Evolutionary conservation across 2,888 invertebrate genomes (phyloP), one percentile per base, ranked within the genome.

Genomic region (Clostera curtula): DNA sequence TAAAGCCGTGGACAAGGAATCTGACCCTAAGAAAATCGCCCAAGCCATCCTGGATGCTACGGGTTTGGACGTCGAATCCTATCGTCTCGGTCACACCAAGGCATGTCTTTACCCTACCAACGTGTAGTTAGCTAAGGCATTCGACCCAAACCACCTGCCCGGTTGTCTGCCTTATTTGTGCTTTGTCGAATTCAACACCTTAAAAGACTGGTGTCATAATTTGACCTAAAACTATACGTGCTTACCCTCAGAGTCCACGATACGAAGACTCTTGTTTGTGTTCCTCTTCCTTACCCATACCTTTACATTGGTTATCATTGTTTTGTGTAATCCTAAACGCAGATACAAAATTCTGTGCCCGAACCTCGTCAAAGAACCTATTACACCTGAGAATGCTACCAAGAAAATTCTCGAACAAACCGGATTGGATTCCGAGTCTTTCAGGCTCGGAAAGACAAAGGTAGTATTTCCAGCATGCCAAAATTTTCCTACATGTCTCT

Each of bases 341-440:
- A 96, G 96, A 92, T 98, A 99, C 93, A 96, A 97, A 90, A 97
- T 99, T 90, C 93, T 99, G 91, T 97, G 97, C 87, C 95, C 97
- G 80, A 93, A 92, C 85, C 90, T 87, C 75, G 75, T 94, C 79
- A 90, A 88, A 87, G 90, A 90, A 54, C 86, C 87, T 54, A 89
- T 88, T 74, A 83, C 89, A 48, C 86, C 91, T 43, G 89, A 91
- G 84, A 91, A 93, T 86, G 92, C 93, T 56, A 89, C 95, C 44
- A 86, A 89, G 75, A 87, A 91, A 82, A 93, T 97, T 85, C 89
- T 95, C 85, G 92, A 92, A 53, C 80, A 86, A 60, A 89, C 92
- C 77, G 90, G 90, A 80, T 89, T 98, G 86, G 96, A 96, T 73
- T 86, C 91, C 55, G 97, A 97, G 83, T 95, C 96, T 83, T 98